phyloP scores from a whole-genome alignment of 2,113 vertebrate species.

The Columbina picui region DNA sequence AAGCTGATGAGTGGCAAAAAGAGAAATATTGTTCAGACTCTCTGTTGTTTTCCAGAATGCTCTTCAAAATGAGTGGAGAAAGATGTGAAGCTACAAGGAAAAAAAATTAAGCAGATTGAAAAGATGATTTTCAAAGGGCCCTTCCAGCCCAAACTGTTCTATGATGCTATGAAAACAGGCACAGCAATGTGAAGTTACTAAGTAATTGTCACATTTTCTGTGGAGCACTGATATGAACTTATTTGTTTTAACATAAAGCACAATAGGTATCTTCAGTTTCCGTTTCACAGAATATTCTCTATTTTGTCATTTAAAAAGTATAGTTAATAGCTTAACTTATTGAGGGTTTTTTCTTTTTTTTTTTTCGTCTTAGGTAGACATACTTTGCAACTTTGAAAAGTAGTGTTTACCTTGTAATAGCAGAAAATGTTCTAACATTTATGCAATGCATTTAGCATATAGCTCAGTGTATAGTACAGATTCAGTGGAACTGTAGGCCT shows the following conservation, averaged over 20 bases:
- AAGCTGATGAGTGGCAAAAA: neutral
- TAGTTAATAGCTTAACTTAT: neutral
- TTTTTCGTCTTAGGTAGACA: neutral
- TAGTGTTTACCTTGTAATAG: neutral
- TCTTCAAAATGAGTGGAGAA: neutral
- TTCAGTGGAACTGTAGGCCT: neutral
- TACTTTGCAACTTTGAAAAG: neutral
- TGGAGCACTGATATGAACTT: neutral
- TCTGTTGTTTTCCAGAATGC: neutral
- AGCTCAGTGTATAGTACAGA: neutral
- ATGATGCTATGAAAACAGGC: neutral
- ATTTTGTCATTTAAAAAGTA: neutral
- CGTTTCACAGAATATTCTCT: neutral
- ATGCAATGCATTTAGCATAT: neutral
- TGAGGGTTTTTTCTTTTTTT: no score
- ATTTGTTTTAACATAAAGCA: neutral
- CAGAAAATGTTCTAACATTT: neutral
- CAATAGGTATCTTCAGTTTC: neutral
- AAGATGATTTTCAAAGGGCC: neutral
- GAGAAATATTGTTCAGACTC: neutral
- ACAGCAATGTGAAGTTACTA: neutral
- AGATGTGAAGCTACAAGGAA: neutral
- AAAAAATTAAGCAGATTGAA: neutral
- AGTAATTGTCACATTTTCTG: neutral
- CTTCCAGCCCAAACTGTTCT: neutral